Conservation (phyloP, 2,888 invertebrate species). For the Tethea ocularis region DNA sequence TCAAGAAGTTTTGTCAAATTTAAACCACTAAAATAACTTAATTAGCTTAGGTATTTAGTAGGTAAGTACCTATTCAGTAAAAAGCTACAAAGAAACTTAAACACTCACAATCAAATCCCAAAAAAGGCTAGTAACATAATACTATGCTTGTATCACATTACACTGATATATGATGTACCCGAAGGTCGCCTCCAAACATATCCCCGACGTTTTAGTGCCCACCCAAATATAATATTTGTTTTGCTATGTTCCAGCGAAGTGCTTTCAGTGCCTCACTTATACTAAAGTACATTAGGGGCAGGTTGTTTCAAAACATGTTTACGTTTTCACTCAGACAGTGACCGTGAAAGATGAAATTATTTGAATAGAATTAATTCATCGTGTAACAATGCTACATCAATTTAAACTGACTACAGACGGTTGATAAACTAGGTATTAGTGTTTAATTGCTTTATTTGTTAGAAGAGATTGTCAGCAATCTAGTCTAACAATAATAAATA, state of each 20-base stretch:
- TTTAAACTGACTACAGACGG: background rate
- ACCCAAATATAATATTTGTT: slow-evolving; percentile 44
- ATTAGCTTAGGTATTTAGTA: too few species aligned
- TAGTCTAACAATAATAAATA: too few species aligned
- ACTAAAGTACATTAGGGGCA: slow-evolving; percentile 20
- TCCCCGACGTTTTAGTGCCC: slow-evolving; percentile 33
- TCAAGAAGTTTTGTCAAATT: too few species aligned
- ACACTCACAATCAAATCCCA: slow-evolving; percentile 15
- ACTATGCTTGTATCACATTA: slow-evolving; percentile 34
- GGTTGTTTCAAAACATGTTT: slow-evolving; percentile 12
- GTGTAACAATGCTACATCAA: background rate
- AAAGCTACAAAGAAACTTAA: background rate
- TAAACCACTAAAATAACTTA: too few species aligned
- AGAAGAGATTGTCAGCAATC: too few species aligned
- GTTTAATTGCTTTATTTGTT: too few species aligned
- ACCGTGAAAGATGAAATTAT: background rate
- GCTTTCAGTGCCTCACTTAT: slow-evolving; percentile 16
- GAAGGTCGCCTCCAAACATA: slow-evolving; percentile 30
- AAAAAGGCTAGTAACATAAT: slow-evolving; percentile 30
- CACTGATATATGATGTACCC: slow-evolving; percentile 28
- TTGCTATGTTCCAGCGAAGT: slow-evolving; percentile 22
- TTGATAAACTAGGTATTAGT: too few species aligned
- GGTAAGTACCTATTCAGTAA: too few species aligned
- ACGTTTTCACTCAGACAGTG: background rate
- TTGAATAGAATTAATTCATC: background rate